Base-by-base conservation (phyloP, 1,140 invertebrate species). In the Lepeophtheirus salmonis region DNA sequence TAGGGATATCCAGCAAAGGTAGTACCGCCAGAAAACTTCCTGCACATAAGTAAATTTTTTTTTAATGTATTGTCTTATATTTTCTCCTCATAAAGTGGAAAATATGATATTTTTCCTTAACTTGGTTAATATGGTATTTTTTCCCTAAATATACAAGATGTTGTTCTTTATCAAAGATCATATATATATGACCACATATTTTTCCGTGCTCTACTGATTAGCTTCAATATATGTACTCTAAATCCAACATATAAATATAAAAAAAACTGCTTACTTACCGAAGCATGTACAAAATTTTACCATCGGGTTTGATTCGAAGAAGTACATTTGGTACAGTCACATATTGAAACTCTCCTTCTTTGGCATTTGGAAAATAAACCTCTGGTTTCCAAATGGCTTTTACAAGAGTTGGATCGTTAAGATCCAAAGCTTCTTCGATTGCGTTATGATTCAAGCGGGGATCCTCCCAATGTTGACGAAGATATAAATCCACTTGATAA, bases 281-380 rank as follows among this genome's bases (percentile, higher is more conserved):
- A 14, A 79, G 70, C 70, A 79, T 79, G 68, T 82, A 82, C 2
- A 80, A 70, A 49, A 83, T 76, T 53, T 75, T 69, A 2, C 81
- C 80, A 62, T 77, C 72, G 3, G 73, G 74, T 64, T 78, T 75
- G 17, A 82, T 77, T 56, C 81, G 68, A 63, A 83, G 76, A 3
- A 82, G 67, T 26, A 80, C 79, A 66, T 82, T 82, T 3, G 81
- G 78, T 12, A 82, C 78, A 0, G 78, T 80, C 18, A 80, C 79
- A 64, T 76, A 77, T 67, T 80, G 79, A 65, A 80, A 80, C 64
- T 77, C 76, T 0, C 77, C 80, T 61, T 77, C 72, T 68, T 81
- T 82, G 21, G 79, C 80, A 67, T 82, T 82, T 22, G 77, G 74
- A 65, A 82, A 81, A 67, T 80, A 82, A 1, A 80, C 75, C 66